Percentiles rank a stretch among this genome's conserved stretches.
These are phyloP conservation scores for Crossocerus cetratus DNA, from an alignment of 2,888 invertebrate species.

Conservation along the genomic window DNA sequence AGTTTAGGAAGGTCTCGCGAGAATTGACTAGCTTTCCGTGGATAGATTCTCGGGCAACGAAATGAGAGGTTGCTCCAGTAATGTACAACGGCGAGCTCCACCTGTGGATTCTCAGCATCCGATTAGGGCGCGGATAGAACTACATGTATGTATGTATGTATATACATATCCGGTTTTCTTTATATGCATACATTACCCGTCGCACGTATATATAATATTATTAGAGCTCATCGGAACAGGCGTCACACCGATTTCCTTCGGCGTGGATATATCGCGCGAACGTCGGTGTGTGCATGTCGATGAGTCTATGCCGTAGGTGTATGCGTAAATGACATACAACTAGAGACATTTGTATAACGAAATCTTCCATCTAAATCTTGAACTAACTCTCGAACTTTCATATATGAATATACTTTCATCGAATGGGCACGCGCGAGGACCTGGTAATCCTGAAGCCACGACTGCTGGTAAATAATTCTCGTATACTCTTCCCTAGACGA, in stretches of 20 bases:
- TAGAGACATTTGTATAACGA: constrained; percentile 45
- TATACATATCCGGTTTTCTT: neutral
- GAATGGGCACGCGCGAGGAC: constrained; percentile 33
- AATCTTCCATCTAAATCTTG: constrained; percentile 37
- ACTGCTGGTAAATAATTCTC: no score
- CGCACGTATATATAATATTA: constrained; percentile 1
- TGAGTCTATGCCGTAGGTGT: constrained; percentile 8
- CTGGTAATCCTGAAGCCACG: no score
- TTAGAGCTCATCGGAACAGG: no score
- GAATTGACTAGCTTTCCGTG: constrained; percentile 74
- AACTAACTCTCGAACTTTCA: constrained; percentile 41
- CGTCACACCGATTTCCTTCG: neutral
- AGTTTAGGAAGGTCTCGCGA: constrained; percentile 71
- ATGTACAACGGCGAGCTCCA: constrained; percentile 23
- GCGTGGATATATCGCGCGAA: neutral
- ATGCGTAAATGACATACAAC: constrained; percentile 40
- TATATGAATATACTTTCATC: constrained; percentile 45
- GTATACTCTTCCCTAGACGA: no score
- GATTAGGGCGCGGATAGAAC: neutral
- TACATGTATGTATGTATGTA: neutral
- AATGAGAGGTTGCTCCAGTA: constrained; percentile 45
- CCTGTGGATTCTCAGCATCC: constrained; percentile 18
- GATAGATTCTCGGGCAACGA: constrained; percentile 61
- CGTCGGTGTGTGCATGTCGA: constrained; percentile 23
- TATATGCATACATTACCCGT: neutral